These are phyloP conservation scores for Martes flavigula DNA, from an alignment of 2,797 vertebrate species.

Conservation along the genomic window DNA sequence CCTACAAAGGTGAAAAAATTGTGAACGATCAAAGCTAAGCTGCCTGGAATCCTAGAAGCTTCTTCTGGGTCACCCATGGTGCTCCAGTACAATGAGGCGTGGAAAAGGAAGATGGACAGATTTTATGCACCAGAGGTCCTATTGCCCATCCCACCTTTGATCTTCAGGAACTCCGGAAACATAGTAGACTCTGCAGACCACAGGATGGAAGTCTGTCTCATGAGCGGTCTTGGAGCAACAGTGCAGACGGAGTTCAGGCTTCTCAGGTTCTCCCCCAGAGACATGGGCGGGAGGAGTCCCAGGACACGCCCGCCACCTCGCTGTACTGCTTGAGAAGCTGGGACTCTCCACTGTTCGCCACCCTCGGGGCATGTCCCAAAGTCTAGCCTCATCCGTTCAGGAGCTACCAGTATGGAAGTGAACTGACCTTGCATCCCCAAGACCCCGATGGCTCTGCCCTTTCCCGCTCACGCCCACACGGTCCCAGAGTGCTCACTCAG, in stretches of 20 bases:
- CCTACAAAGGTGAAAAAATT: background rate
- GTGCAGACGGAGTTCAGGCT: background rate
- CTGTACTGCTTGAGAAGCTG: background rate
- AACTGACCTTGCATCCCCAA: background rate
- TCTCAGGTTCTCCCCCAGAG: background rate
- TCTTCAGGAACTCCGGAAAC: background rate
- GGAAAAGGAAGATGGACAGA: background rate
- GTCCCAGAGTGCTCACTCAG: too few relatives aligned
- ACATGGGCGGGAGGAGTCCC: background rate
- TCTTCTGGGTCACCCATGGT: background rate
- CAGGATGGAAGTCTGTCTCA: background rate
- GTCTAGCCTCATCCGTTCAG: background rate
- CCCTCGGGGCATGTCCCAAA: background rate
- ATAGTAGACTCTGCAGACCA: background rate
- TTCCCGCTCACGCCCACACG: background rate
- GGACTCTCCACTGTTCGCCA: background rate
- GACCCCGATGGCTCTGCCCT: background rate
- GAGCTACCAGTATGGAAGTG: background rate
- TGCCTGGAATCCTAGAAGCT: background rate
- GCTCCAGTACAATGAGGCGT: background rate
- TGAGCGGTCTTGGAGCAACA: rapidly evolving
- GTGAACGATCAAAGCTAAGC: background rate
- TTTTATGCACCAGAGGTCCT: background rate
- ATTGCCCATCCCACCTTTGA: background rate
- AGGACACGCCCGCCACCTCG: background rate